Percentiles rank a stretch among this genome's conserved stretches.
Conservation (phyloP, 2,797 vertebrate genomes). For the Premnoplex brunnescens region DNA sequence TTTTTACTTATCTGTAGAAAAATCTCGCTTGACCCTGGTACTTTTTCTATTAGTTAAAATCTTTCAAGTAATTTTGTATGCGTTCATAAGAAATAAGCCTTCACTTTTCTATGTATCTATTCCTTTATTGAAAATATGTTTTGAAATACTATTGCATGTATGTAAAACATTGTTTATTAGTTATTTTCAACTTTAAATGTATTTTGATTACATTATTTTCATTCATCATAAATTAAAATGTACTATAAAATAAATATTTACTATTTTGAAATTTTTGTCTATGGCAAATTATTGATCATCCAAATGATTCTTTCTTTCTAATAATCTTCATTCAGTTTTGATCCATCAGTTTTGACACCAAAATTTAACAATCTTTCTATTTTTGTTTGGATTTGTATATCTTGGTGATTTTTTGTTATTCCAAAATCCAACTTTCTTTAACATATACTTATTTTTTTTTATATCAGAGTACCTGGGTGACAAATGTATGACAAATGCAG, state of each 20-base stretch:
- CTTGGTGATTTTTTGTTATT: not conserved
- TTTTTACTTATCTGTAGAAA: not conserved
- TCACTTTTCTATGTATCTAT: not conserved
- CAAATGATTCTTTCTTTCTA: not conserved
- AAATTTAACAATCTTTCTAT: not conserved
- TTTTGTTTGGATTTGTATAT: not conserved
- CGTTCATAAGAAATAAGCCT: not conserved
- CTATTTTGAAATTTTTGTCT: not conserved
- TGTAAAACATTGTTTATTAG: not conserved
- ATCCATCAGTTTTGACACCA: not conserved
- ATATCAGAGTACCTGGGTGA: not conserved
- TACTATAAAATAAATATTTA: not conserved
- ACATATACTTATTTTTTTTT: not conserved
- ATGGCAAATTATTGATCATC: no score
- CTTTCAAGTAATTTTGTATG: not conserved
- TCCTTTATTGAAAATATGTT: not conserved
- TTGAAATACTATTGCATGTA: not conserved
- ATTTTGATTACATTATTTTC: not conserved
- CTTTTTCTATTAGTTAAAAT: not conserved
- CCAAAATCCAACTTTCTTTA: not conserved
- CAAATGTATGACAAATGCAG: not conserved
- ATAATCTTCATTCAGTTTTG: not conserved
- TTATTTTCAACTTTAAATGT: not conserved
- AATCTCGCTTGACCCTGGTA: not conserved
- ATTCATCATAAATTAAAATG: not conserved